phyloP scores from a whole-genome alignment of 2,797 vertebrate genomes.

The Acipenser transmontanus region DNA sequence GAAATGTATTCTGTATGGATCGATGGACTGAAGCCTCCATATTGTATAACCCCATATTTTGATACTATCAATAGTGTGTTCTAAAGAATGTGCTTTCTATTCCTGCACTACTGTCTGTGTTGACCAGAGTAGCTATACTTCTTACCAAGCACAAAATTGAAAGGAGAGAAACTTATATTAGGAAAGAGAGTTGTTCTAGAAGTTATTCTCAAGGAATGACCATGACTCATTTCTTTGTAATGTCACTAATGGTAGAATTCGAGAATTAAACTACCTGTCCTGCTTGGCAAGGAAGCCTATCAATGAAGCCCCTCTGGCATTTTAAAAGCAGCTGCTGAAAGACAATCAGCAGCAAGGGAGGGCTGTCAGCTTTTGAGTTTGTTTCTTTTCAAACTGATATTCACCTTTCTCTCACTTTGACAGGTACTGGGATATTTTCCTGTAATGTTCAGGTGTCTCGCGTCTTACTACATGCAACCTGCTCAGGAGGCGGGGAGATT shows the following conservation, averaged over 20 bases:
- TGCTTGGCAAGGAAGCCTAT: neutral
- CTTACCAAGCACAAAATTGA: no score
- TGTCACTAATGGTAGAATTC: neutral
- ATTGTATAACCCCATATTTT: no score
- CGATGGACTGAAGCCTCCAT: no score
- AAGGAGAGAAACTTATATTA: no score
- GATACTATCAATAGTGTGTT: no score
- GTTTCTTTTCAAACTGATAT: slow-evolving; percentile 30
- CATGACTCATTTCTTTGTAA: no score
- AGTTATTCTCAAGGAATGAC: no score
- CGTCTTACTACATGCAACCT: slow-evolving; percentile 33
- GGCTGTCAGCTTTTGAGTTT: slow-evolving; percentile 24
- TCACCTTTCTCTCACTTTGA: slow-evolving; percentile 28
- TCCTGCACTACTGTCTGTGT: no score
- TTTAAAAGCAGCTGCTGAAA: slow-evolving; percentile 9
- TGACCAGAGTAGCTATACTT: no score
- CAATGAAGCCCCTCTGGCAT: slow-evolving; percentile 6
- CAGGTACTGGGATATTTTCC: slow-evolving; percentile 17
- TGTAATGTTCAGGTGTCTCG: slow-evolving; percentile 33
- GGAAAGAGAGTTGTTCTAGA: no score
- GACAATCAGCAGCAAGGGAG: slow-evolving; percentile 16
- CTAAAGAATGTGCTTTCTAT: no score
- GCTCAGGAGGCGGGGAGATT: slow-evolving; percentile 5
- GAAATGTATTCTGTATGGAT: no score
- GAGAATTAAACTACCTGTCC: neutral